Evolutionary conservation across 2,113 vertebrate genomes (phyloP).

Genomic region (Australoheros scitulus): DNA sequence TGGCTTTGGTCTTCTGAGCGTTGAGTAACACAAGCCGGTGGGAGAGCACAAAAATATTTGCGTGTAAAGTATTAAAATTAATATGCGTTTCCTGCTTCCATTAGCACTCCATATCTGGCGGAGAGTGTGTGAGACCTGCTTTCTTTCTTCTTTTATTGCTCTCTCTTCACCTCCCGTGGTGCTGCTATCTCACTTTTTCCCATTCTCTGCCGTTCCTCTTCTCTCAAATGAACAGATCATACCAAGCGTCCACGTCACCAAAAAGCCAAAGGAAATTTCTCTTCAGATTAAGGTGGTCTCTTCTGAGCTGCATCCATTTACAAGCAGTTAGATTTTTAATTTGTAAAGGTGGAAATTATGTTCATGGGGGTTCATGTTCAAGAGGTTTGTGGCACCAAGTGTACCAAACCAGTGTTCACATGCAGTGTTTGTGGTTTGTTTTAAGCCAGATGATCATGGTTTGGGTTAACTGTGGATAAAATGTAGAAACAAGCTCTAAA

Average conservation of each 20-base stretch:
- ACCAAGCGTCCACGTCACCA: neutral
- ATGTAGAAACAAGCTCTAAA: neutral
- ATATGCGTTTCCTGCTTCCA: constrained; percentile 73
- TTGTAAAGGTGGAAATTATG: neutral
- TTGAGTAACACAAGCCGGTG: constrained; percentile 72
- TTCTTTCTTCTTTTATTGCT: neutral
- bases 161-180: neutral
- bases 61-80: constrained; percentile 77
- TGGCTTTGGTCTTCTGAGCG: constrained; percentile 55
- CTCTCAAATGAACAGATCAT: neutral
- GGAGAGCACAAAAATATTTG: constrained; percentile 74
- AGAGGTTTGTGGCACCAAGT: neutral
- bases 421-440: no score
- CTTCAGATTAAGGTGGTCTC: neutral
- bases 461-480: no score
- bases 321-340: neutral
- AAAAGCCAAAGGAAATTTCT: neutral
- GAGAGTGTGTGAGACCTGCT: constrained; percentile 5
- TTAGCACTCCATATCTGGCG: constrained; percentile 64
- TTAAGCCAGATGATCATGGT: no score
- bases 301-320: neutral
- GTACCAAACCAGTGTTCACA: neutral
- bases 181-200: constrained; percentile 8
- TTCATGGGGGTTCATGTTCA: neutral
- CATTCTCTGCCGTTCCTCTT: neutral